A percentile compares a stretch with the other conserved stretches of the same genome.
Evolutionary conservation across 2,888 invertebrate species (phyloP).

Genomic region (Eupsilia transversa): DNA sequence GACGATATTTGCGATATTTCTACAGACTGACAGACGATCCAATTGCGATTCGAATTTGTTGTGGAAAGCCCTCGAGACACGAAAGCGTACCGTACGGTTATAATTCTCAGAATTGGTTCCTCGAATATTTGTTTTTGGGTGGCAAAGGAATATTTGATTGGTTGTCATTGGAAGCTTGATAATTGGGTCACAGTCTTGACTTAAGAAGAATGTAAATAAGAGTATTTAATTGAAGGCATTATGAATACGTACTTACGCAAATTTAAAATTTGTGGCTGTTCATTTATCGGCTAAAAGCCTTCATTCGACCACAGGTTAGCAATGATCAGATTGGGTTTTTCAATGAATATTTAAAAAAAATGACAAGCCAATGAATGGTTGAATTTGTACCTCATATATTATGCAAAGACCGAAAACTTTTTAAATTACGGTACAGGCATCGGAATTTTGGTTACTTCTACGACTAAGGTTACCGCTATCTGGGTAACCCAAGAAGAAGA

Average conservation of each 20-base stretch:
- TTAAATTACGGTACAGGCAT: too few relatives aligned
- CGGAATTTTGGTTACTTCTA: too few relatives aligned
- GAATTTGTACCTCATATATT: neutral
- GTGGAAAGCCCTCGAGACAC: conserved; percentile 37
- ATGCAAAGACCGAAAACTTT: too few relatives aligned
- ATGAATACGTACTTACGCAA: neutral
- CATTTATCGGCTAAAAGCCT: neutral
- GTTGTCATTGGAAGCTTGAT: neutral
- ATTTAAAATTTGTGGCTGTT: neutral
- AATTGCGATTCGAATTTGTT: conserved; percentile 60
- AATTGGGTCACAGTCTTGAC: conserved; percentile 11
- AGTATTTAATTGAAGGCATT: neutral
- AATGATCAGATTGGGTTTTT: neutral
- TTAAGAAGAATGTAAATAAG: conserved; percentile 1
- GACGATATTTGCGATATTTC: conserved; percentile 41
- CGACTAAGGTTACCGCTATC: too few relatives aligned
- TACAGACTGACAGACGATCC: conserved; percentile 36
- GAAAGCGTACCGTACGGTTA: neutral
- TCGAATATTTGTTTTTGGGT: conserved; percentile 31
- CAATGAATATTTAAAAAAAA: neutral
- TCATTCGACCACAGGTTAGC: too few relatives aligned
- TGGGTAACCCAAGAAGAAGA: too few relatives aligned
- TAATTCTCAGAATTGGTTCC: conserved; percentile 22
- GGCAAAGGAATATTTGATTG: conserved; percentile 12
- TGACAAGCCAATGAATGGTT: neutral